These are phyloP conservation scores for Onychorhynchus coronatus DNA, from an alignment of 2,113 vertebrate species.

Conservation along the genomic window DNA sequence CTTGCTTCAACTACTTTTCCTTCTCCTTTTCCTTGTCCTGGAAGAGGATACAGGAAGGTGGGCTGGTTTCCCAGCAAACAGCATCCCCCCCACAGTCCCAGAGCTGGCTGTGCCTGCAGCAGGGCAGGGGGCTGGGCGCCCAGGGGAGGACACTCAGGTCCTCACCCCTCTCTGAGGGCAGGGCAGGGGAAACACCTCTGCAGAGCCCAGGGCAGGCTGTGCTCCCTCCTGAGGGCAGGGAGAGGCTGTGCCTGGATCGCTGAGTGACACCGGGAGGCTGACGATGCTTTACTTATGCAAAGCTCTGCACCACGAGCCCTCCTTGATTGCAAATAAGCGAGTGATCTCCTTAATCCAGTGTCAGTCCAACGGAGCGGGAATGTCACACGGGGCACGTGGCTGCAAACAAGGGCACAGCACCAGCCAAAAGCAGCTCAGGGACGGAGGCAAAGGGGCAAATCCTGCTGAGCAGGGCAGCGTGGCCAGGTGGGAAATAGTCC, in stretches of 20 bases:
- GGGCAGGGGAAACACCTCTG: background rate
- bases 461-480: background rate
- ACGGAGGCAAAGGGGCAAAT: background rate
- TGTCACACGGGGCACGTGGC: accelerated
- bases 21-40: background rate
- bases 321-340: background rate
- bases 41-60: background rate
- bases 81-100: background rate
- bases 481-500: background rate
- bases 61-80: background rate
- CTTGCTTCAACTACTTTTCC: background rate
- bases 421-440: background rate
- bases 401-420: background rate
- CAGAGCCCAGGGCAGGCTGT: background rate
- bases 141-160: background rate
- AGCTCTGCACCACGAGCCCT: background rate
- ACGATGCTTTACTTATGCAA: background rate
- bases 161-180: background rate
- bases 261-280: background rate
- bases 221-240: background rate
- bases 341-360: background rate
- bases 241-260: background rate
- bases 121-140: background rate
- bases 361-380: accelerated
- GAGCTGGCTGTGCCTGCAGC: background rate